Evolutionary conservation across 2,113 vertebrate genomes (phyloP), one percentile per base, ranked within the genome.

Genomic region (Sebastes fasciatus): DNA sequence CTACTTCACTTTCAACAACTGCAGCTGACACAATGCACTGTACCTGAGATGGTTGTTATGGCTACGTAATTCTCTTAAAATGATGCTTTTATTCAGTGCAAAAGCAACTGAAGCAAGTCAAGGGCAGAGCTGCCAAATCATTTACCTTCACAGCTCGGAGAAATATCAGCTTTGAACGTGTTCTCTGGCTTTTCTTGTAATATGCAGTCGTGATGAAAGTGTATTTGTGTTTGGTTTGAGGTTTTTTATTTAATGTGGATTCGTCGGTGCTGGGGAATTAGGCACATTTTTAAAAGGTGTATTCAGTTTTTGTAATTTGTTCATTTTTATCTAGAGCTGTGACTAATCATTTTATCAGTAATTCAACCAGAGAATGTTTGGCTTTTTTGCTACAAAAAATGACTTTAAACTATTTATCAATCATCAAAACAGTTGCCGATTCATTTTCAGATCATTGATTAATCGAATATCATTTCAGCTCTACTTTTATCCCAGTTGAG

Each of bases 1-100:
- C 93, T 92, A 90, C 89, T 92, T 94, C 89, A 91, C 88, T 94
- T 90, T 92, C 89, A 93, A 93, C 87, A 91, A 88, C 91, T 91
- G 87, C 73, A 49, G 88, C 86, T 91, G 88, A 92, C 91, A 93
- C 86, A 85, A 88, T 86, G 69, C 48, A 55, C 74, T 65, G 80
- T 84, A 86, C 82, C 80, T 83, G 79, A 80, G 89, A 88, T 83
- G 92, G 86, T 93, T 95, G 91, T 94, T 94, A 94, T 90, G 92
- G 87, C 86, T 85, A 92, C 90, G 81, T 93, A 92, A 95, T 94
- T 95, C 90, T 89, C 87, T 87, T 80, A 85, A 94, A 96, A 94
- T 92, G 54, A 91, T 79, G 86, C 90, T 90, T 94, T 93, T 88
- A 91, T 92, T 92, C 84, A 88, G 84, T 80, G 77, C 64, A 90